Percentiles rank a stretch among this genome's conserved stretches.
Conservation (phyloP, 30 jellyfish, hydroid and myxozoan species). For the Phacellophora camtschatica region DNA sequence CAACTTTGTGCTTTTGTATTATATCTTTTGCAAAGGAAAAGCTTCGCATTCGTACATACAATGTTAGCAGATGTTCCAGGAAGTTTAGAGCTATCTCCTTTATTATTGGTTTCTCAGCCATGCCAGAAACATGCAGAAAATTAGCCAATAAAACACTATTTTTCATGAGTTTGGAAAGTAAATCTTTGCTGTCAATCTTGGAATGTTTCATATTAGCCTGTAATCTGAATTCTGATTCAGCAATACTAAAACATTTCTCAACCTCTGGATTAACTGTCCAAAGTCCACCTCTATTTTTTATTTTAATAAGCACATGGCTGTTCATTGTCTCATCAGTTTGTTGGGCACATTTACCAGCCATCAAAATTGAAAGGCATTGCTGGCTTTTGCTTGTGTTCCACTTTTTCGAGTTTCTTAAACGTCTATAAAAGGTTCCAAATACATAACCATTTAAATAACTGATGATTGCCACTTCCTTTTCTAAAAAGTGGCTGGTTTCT, state of each 20-base stretch:
- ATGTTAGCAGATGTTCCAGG: conserved; percentile 10
- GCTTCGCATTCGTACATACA: conserved; percentile 18
- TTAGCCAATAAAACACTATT: background rate
- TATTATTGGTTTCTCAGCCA: background rate
- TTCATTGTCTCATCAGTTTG: background rate
- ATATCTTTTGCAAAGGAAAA: conserved; percentile 29
- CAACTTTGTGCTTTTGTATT: conserved; percentile 4
- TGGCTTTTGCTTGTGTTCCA: background rate
- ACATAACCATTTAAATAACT: background rate
- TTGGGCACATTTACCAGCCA: background rate
- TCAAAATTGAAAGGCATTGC: background rate
- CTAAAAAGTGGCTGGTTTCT: background rate
- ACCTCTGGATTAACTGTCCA: background rate
- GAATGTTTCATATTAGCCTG: too few species aligned
- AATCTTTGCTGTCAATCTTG: too few species aligned
- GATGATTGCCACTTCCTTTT: background rate
- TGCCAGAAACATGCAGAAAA: conserved; percentile 16
- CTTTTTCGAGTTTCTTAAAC: background rate
- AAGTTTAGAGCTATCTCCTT: conserved; percentile 22
- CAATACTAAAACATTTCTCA: background rate
- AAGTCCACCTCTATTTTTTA: background rate
- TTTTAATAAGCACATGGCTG: background rate
- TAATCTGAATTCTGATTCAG: background rate
- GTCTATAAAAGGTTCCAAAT: background rate
- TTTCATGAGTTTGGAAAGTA: background rate